phyloP scores from a whole-genome alignment of 2,888 invertebrate genomes.

The Pediacus dermestoides region DNA sequence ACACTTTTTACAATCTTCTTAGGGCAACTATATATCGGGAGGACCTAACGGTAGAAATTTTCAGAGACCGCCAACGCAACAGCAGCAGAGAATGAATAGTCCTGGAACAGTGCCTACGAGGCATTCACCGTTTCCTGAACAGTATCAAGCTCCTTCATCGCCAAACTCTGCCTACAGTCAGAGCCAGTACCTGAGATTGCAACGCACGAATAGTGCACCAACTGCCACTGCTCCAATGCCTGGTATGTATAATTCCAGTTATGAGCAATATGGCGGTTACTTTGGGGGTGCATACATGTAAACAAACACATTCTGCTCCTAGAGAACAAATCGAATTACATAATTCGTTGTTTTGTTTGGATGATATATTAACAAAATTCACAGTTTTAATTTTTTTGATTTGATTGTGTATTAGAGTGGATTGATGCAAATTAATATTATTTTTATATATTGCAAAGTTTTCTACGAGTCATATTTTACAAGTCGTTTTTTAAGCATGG shows the following conservation, averaged over 20 bases:
- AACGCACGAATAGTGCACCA: constrained; percentile 57
- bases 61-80: constrained; percentile 35
- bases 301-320: too few relatives aligned
- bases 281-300: too few relatives aligned
- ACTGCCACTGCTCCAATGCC: constrained; percentile 59
- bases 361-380: too few relatives aligned
- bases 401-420: background rate
- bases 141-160: constrained; percentile 52
- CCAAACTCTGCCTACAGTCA: constrained; percentile 53
- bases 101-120: constrained; percentile 54
- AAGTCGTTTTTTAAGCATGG: constrained; percentile 36
- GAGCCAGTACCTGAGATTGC: constrained; percentile 55
- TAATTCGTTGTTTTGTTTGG: too few relatives aligned
- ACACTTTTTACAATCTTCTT: constrained; percentile 17
- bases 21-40: constrained; percentile 24
- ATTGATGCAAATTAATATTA: background rate
- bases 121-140: constrained; percentile 56
- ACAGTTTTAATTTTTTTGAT: constrained; percentile 13
- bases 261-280: too few relatives aligned
- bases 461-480: constrained; percentile 22
- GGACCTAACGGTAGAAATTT: constrained; percentile 31
- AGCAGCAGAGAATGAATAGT: constrained; percentile 50
- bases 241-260: constrained; percentile 53
- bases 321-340: too few relatives aligned
- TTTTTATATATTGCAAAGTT: constrained; percentile 2